Evolutionary conservation across 2,888 invertebrate genomes (phyloP), one percentile per base, ranked within the genome.

Genomic region (Pterostichus madidus): DNA sequence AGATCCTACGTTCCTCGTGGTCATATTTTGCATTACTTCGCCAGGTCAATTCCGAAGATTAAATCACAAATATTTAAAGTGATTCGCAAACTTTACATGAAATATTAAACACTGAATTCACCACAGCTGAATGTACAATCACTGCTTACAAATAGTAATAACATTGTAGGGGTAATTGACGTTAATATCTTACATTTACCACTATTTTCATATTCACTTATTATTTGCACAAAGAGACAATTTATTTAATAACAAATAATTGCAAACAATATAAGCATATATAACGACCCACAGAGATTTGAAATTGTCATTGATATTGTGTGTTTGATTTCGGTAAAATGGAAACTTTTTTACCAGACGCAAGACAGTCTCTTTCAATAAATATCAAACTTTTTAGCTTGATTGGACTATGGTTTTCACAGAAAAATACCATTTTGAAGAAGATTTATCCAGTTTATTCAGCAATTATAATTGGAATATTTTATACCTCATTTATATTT

Each of bases 1-100:
- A 85, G 85, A 84, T 85, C 24, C 52, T 85, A 7, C 77, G 84
- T n/a, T 80, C 85, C 10, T 83, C 84, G 17, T 85, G 84, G 49
- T 85, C 85, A 15, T 85, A 84, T 75, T 85, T 83, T 68, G 84
- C 84, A 11, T 64, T 85, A 8, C 71, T 85, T 53, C 79, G 81
- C 35, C 83, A 83, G 59, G 75, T 80, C 13, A 56, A 84, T 53
- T 8, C 15, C 17, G 80, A 49, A 68, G 68, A 80, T 44, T 71
- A 71, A 71, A 35, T 64, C 64, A 39, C 17, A 3, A 71, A 71
- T 71, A 71, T n/a, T 61, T 61, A 31, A 61, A 52, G 13, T 8
- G 8, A 56, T 56, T 56, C 8, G 8, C 15, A 17, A 17, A 17
- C 5, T 56, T 10, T 17, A 56, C 49, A 49, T 49, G 49, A 49